These are phyloP conservation scores for Delphinus delphis DNA, from an alignment of 2,113 vertebrate genomes.

Conservation along the genomic window DNA sequence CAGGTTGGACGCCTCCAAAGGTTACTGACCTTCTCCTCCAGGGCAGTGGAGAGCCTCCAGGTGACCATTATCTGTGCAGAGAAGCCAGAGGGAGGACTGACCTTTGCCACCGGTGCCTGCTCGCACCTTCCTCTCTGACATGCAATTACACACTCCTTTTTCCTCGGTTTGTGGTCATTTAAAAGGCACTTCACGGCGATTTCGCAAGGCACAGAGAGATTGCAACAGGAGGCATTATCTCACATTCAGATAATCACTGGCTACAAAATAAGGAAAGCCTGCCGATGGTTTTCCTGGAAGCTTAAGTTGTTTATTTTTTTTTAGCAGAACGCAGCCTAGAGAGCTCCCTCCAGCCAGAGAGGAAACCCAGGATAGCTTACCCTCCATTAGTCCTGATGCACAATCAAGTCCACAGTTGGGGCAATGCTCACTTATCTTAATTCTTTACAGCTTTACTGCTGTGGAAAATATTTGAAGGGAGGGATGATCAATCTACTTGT, in stretches of 20 bases:
- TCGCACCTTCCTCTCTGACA: background rate
- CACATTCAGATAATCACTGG: background rate
- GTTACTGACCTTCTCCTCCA: background rate
- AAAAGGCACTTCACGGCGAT: background rate
- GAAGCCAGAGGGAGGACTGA: background rate
- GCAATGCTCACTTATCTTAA: background rate
- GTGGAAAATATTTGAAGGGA: background rate
- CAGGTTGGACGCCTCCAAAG: background rate
- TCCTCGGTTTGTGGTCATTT: background rate
- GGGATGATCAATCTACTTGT: background rate
- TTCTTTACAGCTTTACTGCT: background rate
- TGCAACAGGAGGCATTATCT: background rate
- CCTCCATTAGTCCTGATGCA: background rate
- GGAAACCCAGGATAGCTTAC: background rate
- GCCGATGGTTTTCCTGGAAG: background rate
- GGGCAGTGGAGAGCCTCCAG: background rate
- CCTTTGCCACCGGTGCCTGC: too few relatives aligned
- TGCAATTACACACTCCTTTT: background rate
- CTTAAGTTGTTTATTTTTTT: background rate
- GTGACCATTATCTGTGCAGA: fast-evolving
- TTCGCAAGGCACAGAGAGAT: conserved; percentile 11
- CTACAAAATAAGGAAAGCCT: background rate
- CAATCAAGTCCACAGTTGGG: background rate
- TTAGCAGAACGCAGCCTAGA: background rate
- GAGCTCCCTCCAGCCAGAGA: background rate